Evolutionary conservation across 2,113 vertebrate genomes (phyloP).

Genomic region (Stigmatopora nigra): DNA sequence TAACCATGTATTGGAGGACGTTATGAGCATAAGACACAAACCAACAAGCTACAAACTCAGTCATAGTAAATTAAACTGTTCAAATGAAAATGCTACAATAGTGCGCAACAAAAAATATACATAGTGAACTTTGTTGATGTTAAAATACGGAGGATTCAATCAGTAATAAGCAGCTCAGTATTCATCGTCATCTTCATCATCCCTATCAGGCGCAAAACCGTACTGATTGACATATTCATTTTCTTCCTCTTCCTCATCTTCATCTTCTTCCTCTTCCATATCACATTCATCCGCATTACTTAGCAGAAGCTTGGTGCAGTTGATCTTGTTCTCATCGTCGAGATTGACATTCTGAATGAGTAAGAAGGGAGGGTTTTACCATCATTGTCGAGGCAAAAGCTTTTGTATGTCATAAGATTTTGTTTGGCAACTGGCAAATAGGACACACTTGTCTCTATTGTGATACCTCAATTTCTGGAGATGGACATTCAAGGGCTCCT

Average conservation of each 20-base stretch:
- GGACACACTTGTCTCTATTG: neutral
- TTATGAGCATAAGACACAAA: slow-evolving; percentile 34
- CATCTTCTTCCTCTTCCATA: slow-evolving; percentile 73
- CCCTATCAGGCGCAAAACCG: slow-evolving; percentile 55
- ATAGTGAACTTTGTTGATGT: slow-evolving; percentile 12
- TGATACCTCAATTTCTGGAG: slow-evolving; percentile 52
- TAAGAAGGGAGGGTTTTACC: neutral
- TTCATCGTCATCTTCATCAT: slow-evolving; percentile 60
- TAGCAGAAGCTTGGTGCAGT: slow-evolving; percentile 71
- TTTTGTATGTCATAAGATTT: neutral
- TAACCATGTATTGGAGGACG: slow-evolving; percentile 26
- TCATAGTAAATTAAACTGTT: slow-evolving; percentile 55
- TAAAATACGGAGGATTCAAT: slow-evolving; percentile 18
- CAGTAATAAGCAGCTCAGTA: slow-evolving; percentile 53
- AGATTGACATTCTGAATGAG: slow-evolving; percentile 60
- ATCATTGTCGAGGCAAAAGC: neutral
- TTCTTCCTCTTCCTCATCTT: slow-evolving; percentile 48
- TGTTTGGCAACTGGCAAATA: neutral
- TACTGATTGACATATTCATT: slow-evolving; percentile 48
- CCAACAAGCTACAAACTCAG: slow-evolving; percentile 34
- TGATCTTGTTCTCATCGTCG: slow-evolving; percentile 71
- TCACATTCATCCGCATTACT: slow-evolving; percentile 61
- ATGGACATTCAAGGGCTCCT: slow-evolving; percentile 42
- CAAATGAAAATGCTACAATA: slow-evolving; percentile 30
- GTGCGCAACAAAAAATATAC: slow-evolving; percentile 25